These are phyloP conservation scores for Helarctos malayanus DNA, from an alignment of 2,797 vertebrate species.

Conservation along the genomic window DNA sequence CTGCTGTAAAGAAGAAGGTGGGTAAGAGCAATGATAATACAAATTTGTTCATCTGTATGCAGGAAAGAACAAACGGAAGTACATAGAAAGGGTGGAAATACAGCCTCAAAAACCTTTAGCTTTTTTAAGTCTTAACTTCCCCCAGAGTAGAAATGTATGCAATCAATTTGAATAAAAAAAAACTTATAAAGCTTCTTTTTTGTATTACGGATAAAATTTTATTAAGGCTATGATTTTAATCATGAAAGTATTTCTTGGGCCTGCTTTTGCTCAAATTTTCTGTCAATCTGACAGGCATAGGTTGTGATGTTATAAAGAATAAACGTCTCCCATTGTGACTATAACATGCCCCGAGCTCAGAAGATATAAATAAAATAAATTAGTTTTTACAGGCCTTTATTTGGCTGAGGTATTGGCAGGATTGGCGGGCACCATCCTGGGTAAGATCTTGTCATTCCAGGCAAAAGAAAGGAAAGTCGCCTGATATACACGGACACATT, in stretches of 20 bases:
- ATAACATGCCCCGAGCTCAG: conserved; percentile 21
- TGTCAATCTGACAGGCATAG: conserved; percentile 48
- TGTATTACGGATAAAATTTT: conserved; percentile 55
- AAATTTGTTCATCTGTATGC: conserved; percentile 9
- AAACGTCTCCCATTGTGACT: conserved; percentile 55
- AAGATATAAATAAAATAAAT: conserved; percentile 42
- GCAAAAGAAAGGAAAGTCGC: background rate
- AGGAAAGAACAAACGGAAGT: conserved; percentile 31
- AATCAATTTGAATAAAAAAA: conserved; percentile 55
- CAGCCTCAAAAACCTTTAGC: conserved; percentile 74
- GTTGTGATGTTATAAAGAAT: conserved; percentile 58
- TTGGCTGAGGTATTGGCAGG: background rate
- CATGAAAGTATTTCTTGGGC: conserved; percentile 42
- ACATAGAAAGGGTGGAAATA: conserved; percentile 66
- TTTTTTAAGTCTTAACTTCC: conserved; percentile 1
- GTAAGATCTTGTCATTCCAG: conserved; percentile 10
- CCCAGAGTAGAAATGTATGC: background rate
- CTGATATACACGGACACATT: background rate
- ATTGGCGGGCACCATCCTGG: background rate
- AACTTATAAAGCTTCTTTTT: conserved; percentile 30
- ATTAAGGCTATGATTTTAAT: conserved; percentile 61
- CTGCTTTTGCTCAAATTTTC: conserved; percentile 59
- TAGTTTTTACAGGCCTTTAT: background rate
- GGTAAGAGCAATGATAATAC: background rate
- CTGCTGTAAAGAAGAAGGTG: conserved; percentile 40